These are phyloP conservation scores for Aulostomus chinensis DNA, from an alignment of 2,797 vertebrate genomes.

Conservation along the genomic window DNA sequence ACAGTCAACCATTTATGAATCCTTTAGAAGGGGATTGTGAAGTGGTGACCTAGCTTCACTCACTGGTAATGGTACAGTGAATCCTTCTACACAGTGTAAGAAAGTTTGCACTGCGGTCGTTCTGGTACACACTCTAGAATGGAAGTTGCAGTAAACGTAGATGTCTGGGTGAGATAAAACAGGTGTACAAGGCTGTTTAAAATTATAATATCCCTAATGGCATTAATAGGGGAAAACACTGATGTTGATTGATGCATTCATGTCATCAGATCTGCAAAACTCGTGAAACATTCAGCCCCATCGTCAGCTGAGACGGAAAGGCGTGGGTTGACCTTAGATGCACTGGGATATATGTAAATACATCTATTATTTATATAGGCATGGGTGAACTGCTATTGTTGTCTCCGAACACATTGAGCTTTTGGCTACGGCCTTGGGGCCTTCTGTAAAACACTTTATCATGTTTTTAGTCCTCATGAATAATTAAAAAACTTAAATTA, in stretches of 20 bases:
- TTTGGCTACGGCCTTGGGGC: slow-evolving; percentile 88
- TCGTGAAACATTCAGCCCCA: slow-evolving; percentile 4
- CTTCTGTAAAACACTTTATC: slow-evolving; percentile 89
- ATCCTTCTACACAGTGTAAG: no score
- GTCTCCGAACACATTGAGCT: slow-evolving; percentile 87
- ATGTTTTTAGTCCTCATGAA: slow-evolving; percentile 96
- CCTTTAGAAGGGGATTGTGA: no score
- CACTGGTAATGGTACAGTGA: no score
- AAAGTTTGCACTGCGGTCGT: no score
- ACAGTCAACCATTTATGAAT: no score
- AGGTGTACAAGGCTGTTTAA: not conserved
- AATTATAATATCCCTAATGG: no score
- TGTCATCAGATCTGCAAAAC: no score
- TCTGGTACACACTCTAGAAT: no score
- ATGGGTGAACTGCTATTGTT: slow-evolving; percentile 85
- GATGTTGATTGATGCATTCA: slow-evolving; percentile 21
- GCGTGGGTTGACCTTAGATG: slow-evolving; percentile 55
- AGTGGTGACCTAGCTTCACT: no score
- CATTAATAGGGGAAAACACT: slow-evolving; percentile 1
- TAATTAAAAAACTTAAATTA: slow-evolving; percentile 99
- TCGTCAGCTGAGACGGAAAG: slow-evolving; percentile 18
- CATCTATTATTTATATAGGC: slow-evolving; percentile 93
- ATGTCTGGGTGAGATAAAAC: no score
- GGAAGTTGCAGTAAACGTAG: no score
- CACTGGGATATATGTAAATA: slow-evolving; percentile 90